Base-by-base conservation (phyloP, 2,113 vertebrate species). In the Poeciliopsis occidentalis region DNA sequence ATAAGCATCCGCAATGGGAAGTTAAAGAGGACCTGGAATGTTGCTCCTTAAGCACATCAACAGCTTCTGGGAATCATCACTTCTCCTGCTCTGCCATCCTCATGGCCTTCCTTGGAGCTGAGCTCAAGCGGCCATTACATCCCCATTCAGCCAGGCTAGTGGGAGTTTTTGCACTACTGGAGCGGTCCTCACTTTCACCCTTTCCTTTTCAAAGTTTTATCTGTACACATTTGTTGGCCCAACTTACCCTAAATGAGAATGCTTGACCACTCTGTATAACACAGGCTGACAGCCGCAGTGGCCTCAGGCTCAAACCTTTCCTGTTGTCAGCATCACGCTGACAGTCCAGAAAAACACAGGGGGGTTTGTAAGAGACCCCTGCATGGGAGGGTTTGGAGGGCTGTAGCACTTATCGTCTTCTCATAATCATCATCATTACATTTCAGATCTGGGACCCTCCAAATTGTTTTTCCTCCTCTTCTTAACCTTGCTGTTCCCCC, bases 131-230 rank as follows among this genome's bases (percentile, higher is more conserved):
- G 19, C 27, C 57, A 29, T 61, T 1, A 62, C 61, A 10, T 65
- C 63, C 73, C 81, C 78, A 72, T 74, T 64, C 76, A 88, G 85
- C 83, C 67, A 71, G 84, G 89, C 89, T 89, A 83, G 81, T 73
- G 80, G 73, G 82, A 77, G 80, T 64, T 88, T 89, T 90, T 91
- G 91, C 91, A 92, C 90, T 91, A 88, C 76, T 76, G 81, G 84
- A 85, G 76, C 65, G 12, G 76, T 72, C 79, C 61, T 34, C 34
- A 62, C 60, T 30, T 44, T 72, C 24, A 24, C 76, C 64, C 74
- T n/a, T 34, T 30, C 41, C 17, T 34, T 47, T 62, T 74, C 37
- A 69, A 44, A 44, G n/a, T 73, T 39, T 12, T 71, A 61, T 54
- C 47, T 17, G 27, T 12, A 64, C 69, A 37, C 24, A 47, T 85